These are phyloP conservation scores for Smutsia temminckii DNA, from an alignment of 2,797 vertebrate genomes.

Conservation along the genomic window DNA sequence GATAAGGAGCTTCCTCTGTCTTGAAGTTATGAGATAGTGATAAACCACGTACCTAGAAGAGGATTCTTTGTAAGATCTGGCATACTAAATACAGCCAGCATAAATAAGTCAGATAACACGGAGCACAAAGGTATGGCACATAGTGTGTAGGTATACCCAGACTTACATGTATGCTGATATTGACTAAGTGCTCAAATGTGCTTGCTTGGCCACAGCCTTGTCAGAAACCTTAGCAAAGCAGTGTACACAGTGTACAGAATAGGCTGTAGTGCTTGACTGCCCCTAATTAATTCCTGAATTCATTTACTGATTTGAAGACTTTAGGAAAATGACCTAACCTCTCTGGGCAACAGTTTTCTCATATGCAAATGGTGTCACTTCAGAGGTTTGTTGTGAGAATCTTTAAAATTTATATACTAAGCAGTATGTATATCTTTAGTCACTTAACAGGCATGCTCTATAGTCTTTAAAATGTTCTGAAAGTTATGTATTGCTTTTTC, in stretches of 20 bases:
- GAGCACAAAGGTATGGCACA: not conserved
- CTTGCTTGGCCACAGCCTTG: not conserved
- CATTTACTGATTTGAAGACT: not conserved
- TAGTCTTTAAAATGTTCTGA: not conserved
- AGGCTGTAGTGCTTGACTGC: not conserved
- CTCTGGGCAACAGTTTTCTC: not conserved
- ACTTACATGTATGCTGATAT: not conserved
- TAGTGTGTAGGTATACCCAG: not conserved
- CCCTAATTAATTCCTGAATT: not conserved
- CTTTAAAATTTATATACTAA: not conserved
- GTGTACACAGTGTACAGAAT: not conserved
- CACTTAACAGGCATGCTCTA: not conserved
- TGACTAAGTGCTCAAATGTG: not conserved
- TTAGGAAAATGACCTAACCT: not conserved
- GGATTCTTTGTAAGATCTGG: not conserved
- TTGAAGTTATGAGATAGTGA: not conserved
- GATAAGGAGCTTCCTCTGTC: not conserved
- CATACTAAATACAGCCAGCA: not conserved
- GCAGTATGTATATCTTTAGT: not conserved
- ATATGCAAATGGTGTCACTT: not conserved
- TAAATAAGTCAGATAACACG: not conserved
- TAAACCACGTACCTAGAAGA: not conserved
- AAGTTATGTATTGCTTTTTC: not conserved
- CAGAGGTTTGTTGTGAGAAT: not conserved
- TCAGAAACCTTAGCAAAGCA: not conserved